Evolutionary conservation across 2,888 invertebrate genomes (phyloP).

Genomic region (Cephus nigrinus): DNA sequence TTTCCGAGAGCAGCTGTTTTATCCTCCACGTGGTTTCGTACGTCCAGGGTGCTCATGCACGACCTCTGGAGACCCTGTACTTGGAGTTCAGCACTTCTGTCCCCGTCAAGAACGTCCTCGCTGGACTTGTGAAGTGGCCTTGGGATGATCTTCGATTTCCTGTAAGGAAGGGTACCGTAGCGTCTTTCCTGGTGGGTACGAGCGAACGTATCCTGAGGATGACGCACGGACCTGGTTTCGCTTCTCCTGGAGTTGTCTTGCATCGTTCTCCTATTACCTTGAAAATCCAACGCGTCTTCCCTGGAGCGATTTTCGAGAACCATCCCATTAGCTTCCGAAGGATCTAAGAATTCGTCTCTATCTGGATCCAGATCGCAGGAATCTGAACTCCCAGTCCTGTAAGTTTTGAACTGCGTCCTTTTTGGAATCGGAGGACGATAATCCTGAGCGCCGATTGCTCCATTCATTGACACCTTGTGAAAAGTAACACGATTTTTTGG

Average conservation of each 20-base stretch:
- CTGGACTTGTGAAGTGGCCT: conserved; percentile 52
- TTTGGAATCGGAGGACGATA: background rate
- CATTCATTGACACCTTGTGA: conserved; percentile 7
- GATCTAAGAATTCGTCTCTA: background rate
- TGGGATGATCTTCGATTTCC: conserved; percentile 32
- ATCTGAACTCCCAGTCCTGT: background rate
- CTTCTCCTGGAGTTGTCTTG: background rate
- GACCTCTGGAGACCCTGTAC: conserved; percentile 34
- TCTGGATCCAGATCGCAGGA: background rate
- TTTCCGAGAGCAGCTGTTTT: conserved; percentile 1
- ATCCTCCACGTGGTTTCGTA: conserved; percentile 29
- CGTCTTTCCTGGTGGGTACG: conserved; percentile 26
- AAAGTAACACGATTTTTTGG: conserved; percentile 23
- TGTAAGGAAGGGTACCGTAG: conserved; percentile 53
- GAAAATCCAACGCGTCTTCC: background rate
- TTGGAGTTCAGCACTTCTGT: conserved; percentile 31
- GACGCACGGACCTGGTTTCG: background rate
- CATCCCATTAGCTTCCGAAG: background rate
- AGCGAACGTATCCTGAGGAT: background rate
- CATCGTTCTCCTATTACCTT: background rate
- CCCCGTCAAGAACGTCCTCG: conserved; percentile 52
- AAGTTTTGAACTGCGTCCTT: background rate
- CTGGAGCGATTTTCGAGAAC: background rate
- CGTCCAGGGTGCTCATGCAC: conserved; percentile 43
- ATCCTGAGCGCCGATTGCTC: background rate